phyloP scores from a whole-genome alignment of 2,113 vertebrate genomes.

The Notarius lentiginosus region DNA sequence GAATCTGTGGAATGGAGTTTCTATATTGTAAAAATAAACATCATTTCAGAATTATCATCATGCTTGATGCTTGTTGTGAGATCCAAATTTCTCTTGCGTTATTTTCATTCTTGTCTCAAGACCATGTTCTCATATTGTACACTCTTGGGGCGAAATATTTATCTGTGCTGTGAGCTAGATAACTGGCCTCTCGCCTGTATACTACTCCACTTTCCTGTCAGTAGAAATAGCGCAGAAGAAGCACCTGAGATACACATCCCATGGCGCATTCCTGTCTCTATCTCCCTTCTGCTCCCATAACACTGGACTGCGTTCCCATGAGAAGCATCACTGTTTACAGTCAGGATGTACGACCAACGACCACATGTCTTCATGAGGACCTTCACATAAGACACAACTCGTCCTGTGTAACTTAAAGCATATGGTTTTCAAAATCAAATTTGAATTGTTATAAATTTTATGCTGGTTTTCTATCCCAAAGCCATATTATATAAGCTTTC shows the following conservation, averaged over 20 bases:
- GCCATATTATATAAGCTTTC: not conserved
- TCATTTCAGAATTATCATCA: not conserved
- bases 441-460: not conserved
- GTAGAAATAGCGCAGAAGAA: not conserved
- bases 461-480: not conserved
- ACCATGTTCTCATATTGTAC: not conserved
- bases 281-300: conserved; percentile 35
- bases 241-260: conserved; percentile 11
- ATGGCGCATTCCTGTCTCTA: conserved; percentile 11
- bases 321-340: not conserved
- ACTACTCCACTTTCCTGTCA: not conserved
- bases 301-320: conserved; percentile 6
- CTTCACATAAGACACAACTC: not conserved
- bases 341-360: not conserved
- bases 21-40: not conserved
- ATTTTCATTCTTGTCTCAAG: not conserved
- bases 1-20: not conserved
- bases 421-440: not conserved
- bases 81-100: not conserved
- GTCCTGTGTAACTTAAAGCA: conserved; percentile 4
- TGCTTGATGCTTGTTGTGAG: not conserved
- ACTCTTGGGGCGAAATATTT: not conserved
- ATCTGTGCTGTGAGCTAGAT: not conserved
- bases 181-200: not conserved
- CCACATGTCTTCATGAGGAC: not conserved